phyloP scores from a whole-genome alignment of 2,888 invertebrate genomes.

The Dione juno region DNA sequence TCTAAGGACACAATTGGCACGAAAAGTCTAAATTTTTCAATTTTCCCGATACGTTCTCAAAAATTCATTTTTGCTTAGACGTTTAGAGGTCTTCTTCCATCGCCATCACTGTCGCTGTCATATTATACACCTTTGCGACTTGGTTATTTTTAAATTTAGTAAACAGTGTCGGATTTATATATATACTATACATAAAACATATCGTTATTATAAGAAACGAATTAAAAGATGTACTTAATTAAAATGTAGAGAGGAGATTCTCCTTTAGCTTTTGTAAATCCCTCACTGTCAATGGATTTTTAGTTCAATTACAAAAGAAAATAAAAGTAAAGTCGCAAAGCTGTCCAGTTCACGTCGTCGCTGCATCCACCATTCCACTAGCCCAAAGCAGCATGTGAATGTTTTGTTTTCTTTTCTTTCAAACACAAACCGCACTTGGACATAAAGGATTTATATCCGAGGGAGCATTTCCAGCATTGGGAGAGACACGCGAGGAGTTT shows the following conservation, averaged over 20 bases:
- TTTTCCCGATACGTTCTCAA: conserved; percentile 70
- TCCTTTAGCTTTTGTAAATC: neutral
- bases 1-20: conserved; percentile 54
- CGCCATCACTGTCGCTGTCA: conserved; percentile 64
- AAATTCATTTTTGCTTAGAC: conserved; percentile 68
- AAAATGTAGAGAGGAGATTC: neutral
- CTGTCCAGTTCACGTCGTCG: conserved; percentile 66
- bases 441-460: conserved; percentile 83
- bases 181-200: too few species aligned
- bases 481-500: conserved; percentile 85
- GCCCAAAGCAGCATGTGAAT: conserved; percentile 83
- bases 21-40: conserved; percentile 48
- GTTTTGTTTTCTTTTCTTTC: conserved; percentile 83
- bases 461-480: conserved; percentile 87
- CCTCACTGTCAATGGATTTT: neutral
- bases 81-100: conserved; percentile 70
- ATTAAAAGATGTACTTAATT: too few species aligned
- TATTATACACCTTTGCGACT: conserved; percentile 55
- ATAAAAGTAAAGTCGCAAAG: conserved; percentile 58
- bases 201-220: too few species aligned
- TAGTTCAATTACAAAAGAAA: neutral
- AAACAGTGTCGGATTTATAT: conserved; percentile 2
- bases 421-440: conserved; percentile 83
- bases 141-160: conserved; percentile 1
- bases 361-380: conserved; percentile 78